Conservation (phyloP, 2,797 vertebrate genomes). For the Valencia hispanica region DNA sequence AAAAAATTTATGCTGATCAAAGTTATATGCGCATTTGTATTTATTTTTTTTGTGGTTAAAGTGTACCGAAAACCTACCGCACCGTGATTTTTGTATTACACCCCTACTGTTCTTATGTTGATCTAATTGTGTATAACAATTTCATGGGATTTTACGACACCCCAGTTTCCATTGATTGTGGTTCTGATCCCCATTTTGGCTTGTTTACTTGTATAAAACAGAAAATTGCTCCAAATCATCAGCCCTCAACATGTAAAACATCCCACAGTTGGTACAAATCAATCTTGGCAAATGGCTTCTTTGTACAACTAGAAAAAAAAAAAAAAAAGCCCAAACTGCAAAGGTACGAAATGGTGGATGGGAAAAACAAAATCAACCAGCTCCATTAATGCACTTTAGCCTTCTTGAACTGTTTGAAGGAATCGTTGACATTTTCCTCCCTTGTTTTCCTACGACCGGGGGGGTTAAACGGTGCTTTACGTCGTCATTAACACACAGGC, state of each 20-base stretch:
- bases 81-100: too few species aligned
- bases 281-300: neutral
- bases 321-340: neutral
- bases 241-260: neutral
- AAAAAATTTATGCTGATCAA: too few species aligned
- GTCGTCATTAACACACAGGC: neutral
- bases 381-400: constrained; percentile 12
- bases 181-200: neutral
- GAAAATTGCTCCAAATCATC: neutral
- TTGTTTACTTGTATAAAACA: neutral
- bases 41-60: too few species aligned
- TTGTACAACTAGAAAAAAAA: neutral
- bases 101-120: too few species aligned
- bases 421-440: constrained; percentile 55
- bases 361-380: neutral
- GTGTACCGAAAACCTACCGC: too few species aligned
- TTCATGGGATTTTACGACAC: too few species aligned
- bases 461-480: constrained; percentile 35
- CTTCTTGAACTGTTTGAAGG: constrained; percentile 35
- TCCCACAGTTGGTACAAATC: neutral
- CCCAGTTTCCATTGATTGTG: neutral
- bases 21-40: too few species aligned
- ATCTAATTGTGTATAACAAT: too few species aligned
- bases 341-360: neutral
- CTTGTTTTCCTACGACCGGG: constrained; percentile 29